phyloP scores from a whole-genome alignment of 2,888 invertebrate genomes.

The Epinotia bilunana region DNA sequence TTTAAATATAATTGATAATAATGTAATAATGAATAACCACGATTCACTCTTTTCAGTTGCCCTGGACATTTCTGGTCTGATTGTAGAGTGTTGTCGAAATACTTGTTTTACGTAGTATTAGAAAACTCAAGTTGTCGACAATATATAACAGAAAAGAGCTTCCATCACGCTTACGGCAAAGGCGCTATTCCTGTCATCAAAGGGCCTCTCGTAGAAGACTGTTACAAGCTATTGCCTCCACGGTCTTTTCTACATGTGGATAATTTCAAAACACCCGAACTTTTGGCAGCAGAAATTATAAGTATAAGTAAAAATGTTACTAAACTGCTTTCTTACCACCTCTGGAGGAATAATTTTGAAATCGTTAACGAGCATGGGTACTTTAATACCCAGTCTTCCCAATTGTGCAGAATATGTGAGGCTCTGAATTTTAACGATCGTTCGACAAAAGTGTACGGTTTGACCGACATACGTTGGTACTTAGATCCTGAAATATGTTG shows the following conservation, averaged over 20 bases:
- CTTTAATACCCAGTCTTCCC: conserved; percentile 84
- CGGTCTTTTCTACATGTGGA: conserved; percentile 86
- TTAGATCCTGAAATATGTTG: conserved; percentile 52
- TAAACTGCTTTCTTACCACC: conserved; percentile 76
- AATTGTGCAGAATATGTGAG: conserved; percentile 87
- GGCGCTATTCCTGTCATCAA: conserved; percentile 87
- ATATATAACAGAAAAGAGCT: conserved; percentile 89
- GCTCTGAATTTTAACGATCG: conserved; percentile 86
- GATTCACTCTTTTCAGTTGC: conserved; percentile 77
- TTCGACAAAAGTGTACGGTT: conserved; percentile 56
- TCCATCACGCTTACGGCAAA: conserved; percentile 86
- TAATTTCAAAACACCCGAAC: conserved; percentile 77
- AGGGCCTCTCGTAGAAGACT: conserved; percentile 83
- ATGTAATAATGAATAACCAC: conserved; percentile 5
- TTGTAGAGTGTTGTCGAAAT: conserved; percentile 82
- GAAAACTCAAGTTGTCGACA: conserved; percentile 89
- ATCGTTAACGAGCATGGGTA: conserved; percentile 88
- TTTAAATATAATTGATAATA: conserved; percentile 1
- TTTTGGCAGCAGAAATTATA: conserved; percentile 81
- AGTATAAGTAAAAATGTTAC: conserved; percentile 70
- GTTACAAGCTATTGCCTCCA: conserved; percentile 83
- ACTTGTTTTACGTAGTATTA: conserved; percentile 88
- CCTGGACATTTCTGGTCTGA: conserved; percentile 86
- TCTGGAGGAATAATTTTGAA: conserved; percentile 85
- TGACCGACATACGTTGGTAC: conserved; percentile 54